These are phyloP conservation scores for Synanthedon myopaeformis DNA, from an alignment of 2,888 invertebrate genomes.

Conservation along the genomic window DNA sequence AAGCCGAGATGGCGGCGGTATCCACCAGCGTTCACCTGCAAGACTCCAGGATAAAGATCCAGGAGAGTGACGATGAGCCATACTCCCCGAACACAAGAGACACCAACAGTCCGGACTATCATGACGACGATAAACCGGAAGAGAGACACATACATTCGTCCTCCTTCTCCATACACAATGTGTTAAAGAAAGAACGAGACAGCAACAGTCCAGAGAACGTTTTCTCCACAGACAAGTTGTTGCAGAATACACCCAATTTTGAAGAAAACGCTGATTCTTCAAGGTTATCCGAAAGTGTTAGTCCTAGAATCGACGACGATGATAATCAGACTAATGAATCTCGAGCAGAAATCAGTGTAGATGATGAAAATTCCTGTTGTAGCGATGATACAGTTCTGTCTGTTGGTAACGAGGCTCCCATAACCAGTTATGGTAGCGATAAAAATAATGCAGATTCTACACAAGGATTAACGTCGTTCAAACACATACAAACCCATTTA, in stretches of 20 bases:
- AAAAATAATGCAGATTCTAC: constrained; percentile 30
- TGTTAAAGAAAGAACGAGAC: constrained; percentile 60
- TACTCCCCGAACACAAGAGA: constrained; percentile 57
- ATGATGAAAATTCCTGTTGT: constrained; percentile 74
- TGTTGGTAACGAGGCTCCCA: constrained; percentile 81
- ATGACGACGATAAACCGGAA: constrained; percentile 48
- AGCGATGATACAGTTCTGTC: constrained; percentile 85
- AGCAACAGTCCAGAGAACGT: constrained; percentile 59
- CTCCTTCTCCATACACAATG: constrained; percentile 64
- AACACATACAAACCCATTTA: constrained; percentile 76
- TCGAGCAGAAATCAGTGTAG: constrained; percentile 57
- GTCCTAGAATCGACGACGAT: constrained; percentile 43
- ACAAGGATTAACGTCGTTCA: constrained; percentile 67
- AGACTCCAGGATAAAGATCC: constrained; percentile 50
- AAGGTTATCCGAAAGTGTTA: constrained; percentile 31
- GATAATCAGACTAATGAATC: constrained; percentile 28
- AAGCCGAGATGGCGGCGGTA: constrained; percentile 57
- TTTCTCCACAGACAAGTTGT: constrained; percentile 58
- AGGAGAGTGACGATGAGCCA: constrained; percentile 58
- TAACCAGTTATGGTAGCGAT: constrained; percentile 39
- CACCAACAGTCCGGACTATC: constrained; percentile 50
- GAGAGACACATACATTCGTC: constrained; percentile 43
- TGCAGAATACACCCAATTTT: constrained; percentile 57
- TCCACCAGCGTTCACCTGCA: constrained; percentile 49
- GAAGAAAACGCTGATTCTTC: constrained; percentile 32